A percentile compares a stretch with the other conserved stretches of the same genome.
Evolutionary conservation across 92 coral and sea anemone species (phyloP).

Genomic region (Siderastrea radians): DNA sequence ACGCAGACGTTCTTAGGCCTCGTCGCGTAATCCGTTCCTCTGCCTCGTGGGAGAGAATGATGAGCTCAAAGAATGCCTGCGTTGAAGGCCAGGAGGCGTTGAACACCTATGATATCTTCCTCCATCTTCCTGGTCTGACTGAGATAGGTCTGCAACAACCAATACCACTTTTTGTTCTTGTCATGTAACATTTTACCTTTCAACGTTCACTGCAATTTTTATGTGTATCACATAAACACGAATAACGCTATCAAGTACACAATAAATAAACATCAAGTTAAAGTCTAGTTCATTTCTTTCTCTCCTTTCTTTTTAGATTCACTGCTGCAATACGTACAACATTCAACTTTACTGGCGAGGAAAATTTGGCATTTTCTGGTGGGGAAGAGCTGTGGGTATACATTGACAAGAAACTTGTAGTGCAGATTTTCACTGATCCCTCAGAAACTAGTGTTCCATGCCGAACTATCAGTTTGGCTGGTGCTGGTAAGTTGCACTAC

Average conservation of each 20-base stretch:
- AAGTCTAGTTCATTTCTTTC: not conserved
- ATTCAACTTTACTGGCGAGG: constrained; percentile 90
- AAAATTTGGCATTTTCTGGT: constrained; percentile 91
- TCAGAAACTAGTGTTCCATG: constrained; percentile 75
- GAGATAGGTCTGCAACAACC: too few relatives aligned
- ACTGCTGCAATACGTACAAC: constrained; percentile 87
- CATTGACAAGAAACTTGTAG: constrained; percentile 82
- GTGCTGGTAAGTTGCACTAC: constrained; percentile 19
- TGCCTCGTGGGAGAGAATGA: too few relatives aligned
- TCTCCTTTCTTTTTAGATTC: constrained; percentile 60
- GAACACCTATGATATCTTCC: too few relatives aligned
- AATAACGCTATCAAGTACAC: not conserved
- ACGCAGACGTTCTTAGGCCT: too few relatives aligned
- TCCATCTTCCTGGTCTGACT: too few relatives aligned
- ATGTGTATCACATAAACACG: too few relatives aligned
- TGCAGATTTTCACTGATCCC: constrained; percentile 88
- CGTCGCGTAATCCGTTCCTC: too few relatives aligned
- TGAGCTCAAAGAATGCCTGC: too few relatives aligned
- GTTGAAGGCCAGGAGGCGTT: too few relatives aligned
- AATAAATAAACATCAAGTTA: not conserved
- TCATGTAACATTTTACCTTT: too few relatives aligned
- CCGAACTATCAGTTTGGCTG: constrained; percentile 66
- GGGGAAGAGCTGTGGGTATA: constrained; percentile 98
- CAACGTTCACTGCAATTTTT: too few relatives aligned
- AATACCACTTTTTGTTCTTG: too few relatives aligned